Conservation (phyloP, 2,888 invertebrate genomes). For the Drosophila pseudotakahashii region DNA sequence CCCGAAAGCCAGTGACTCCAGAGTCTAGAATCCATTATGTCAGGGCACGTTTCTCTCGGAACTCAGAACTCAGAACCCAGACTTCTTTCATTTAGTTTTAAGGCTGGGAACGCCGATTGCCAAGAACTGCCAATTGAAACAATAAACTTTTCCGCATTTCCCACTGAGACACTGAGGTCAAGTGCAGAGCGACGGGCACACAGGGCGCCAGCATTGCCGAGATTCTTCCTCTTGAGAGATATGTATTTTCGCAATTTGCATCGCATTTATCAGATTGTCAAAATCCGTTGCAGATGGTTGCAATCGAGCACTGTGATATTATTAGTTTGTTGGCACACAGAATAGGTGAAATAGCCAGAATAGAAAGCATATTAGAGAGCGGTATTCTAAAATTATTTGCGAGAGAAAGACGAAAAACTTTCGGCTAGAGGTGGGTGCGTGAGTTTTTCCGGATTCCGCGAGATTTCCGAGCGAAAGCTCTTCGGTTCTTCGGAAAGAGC, state of each 20-base stretch:
- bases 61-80: neutral
- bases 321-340: constrained; percentile 42
- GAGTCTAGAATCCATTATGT: constrained; percentile 36
- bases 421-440: constrained; percentile 34
- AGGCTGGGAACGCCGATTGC: constrained; percentile 8
- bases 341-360: constrained; percentile 5
- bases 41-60: constrained; percentile 5
- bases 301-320: constrained; percentile 40
- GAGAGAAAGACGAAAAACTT: constrained; percentile 13
- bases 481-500: no score
- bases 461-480: no score
- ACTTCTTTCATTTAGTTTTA: neutral
- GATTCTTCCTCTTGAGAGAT: constrained; percentile 28
- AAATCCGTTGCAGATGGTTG: constrained; percentile 43
- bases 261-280: constrained; percentile 49
- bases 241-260: constrained; percentile 54
- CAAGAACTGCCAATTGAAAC: constrained; percentile 4
- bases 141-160: constrained; percentile 30
- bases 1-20: neutral
- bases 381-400: constrained; percentile 36
- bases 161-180: constrained; percentile 47
- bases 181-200: constrained; percentile 50
- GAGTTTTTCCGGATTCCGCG: constrained; percentile 3
- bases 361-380: constrained; percentile 29
- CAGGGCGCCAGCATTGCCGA: constrained; percentile 55